Evolutionary conservation across 2,797 vertebrate species (phyloP), one percentile per base, ranked within the genome.

Genomic region (Telmatherina bonti): DNA sequence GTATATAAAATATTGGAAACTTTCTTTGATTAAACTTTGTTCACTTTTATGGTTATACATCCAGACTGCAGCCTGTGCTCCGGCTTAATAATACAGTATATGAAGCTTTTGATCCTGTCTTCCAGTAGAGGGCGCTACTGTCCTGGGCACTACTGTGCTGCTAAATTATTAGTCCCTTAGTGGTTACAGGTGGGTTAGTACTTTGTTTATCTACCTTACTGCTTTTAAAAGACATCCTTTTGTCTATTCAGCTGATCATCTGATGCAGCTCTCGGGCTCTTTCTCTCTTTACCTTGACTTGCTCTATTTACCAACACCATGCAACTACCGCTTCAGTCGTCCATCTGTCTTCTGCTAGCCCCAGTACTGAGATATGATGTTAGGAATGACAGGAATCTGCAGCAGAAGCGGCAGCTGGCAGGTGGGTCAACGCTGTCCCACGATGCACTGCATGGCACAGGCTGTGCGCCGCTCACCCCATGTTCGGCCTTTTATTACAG

Each of bases 311-410:
- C 26, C 29, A 22, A 45, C 33, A 43, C 27, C 16, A 41, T 16
- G 2, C 20, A 53, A 29, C 27, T 43, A 43, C 26, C 27, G 12
- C 41, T 33, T 13, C 29, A 20, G 45, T 64, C 33, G 27, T 38
- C 41, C 33, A 30, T 30, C 41, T 18, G 49, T 10, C 35, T 33
- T 11, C 38, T 18, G 35, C 51, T 15, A 22, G n/a, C 58, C 53
- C 9, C 54, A 29, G 22, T 20, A 29, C 20, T 0, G 7, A 66
- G 67, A 33, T 61, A 60, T 38, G 65, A 36, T 67, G 74, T 74
- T 78, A 85, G 86, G 87, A 93, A 94, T 91, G 91, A 90, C 64
- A 85, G 85, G 89, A 94, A 94, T 93, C 90, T 82, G 89, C 88
- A 92, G 86, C 83, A 84, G 76, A 86, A 85, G 84, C 87, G 90